Evolutionary conservation across 2,888 invertebrate species (phyloP), one percentile per base, ranked within the genome.

Genomic region (Liopterus haemorrhoidalis): DNA sequence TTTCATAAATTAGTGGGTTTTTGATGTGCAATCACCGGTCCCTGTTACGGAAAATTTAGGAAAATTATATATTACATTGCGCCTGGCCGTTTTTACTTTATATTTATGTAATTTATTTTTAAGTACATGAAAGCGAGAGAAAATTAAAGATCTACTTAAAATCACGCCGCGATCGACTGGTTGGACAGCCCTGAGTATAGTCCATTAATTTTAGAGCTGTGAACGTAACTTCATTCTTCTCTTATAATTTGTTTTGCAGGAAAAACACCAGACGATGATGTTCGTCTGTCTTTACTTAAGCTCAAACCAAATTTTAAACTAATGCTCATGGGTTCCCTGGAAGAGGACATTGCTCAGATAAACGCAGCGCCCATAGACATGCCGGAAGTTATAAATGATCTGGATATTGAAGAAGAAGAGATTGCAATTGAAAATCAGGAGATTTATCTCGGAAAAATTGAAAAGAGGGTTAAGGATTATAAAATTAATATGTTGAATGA

Each of bases 251-350:
- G 9, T 35, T 46, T 52, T 58, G 15, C 59, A 91, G 93, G 92
- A 11, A 92, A 92, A 73, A 76, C 82, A 36, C 86, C 91, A 0
- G 78, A 81, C 35, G 89, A 93, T 66, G 84, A 83, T 54, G 79
- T 82, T 54, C 76, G 78, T 33, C 69, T 95, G n/a, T 75, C 79
- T 1, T 75, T 79, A 37, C 64, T 94, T 48, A 85, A 85, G 57
- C 69, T 95, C 19, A 93, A 93, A 63, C 80, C 84, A 0, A 88
- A 88, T 43, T 84, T 88, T 53, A 94, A 94, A 68, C 76, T 96
- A 8, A 94, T 96, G 92, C 86, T 96, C 86, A 93, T 96, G 79
- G 96, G 96, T 0, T 94, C 93, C 0, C 71, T 89, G 2, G 96
- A 96, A 63, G 87, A 92, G 57, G 92, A 89, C 41, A 92, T 93